Percentiles rank a stretch among this genome's conserved stretches.
Conservation (phyloP, 2,888 invertebrate genomes). For the Opisthograptis luteolata region DNA sequence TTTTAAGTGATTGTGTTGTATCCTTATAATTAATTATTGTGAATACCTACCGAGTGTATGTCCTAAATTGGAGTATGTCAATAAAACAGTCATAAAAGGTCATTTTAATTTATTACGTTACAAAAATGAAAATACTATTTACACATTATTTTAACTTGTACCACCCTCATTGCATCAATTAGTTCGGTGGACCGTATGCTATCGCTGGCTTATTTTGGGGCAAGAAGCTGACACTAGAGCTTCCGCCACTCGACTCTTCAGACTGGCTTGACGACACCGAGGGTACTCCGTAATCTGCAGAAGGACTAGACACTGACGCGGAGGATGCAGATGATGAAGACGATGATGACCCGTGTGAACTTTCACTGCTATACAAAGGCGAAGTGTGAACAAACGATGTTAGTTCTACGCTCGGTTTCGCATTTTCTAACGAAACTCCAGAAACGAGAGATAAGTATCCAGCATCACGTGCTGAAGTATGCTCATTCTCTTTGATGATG, state of each 20-base stretch:
- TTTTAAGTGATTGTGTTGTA: constrained; percentile 1
- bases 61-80: constrained; percentile 15
- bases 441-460: constrained; percentile 73
- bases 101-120: constrained; percentile 47
- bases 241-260: constrained; percentile 32
- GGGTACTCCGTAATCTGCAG: constrained; percentile 56
- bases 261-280: constrained; percentile 41
- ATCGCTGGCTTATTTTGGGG: constrained; percentile 63
- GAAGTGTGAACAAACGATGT: constrained; percentile 73
- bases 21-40: background rate
- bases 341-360: constrained; percentile 32
- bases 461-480: constrained; percentile 65
- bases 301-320: constrained; percentile 40
- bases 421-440: constrained; percentile 70
- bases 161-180: constrained; percentile 33
- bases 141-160: constrained; percentile 40
- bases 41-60: too few relatives aligned
- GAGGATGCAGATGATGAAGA: constrained; percentile 43
- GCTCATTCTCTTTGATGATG: constrained; percentile 72
- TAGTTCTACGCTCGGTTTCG: constrained; percentile 73
- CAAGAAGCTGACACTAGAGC: constrained; percentile 57
- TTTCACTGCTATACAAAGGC: constrained; percentile 41
- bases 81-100: constrained; percentile 37
- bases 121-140: constrained; percentile 46
- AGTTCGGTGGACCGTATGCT: constrained; percentile 69